These are phyloP conservation scores for Opisthocomus hoazin DNA, from an alignment of 2,113 vertebrate genomes.

Conservation along the genomic window DNA sequence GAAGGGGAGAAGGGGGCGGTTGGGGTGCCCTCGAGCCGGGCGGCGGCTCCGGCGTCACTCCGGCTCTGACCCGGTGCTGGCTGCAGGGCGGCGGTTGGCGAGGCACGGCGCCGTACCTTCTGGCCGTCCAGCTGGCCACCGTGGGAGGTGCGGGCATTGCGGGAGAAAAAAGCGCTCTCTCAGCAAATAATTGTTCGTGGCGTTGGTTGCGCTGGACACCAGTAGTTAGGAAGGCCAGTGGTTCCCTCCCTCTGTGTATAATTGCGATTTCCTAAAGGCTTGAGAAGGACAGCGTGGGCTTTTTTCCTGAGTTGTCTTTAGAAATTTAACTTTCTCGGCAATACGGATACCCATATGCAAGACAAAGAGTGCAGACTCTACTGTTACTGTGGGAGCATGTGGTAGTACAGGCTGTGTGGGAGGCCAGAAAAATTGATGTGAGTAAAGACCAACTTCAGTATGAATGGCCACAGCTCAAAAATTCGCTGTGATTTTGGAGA, in stretches of 20 bases:
- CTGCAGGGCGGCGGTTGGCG: fast-evolving
- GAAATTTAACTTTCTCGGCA: background rate
- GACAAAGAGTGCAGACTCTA: background rate
- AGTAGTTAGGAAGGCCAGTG: background rate
- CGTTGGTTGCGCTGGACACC: background rate
- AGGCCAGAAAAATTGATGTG: background rate
- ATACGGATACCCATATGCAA: background rate
- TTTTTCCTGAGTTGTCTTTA: background rate
- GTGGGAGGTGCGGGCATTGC: background rate
- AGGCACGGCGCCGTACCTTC: fast-evolving
- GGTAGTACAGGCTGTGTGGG: background rate
- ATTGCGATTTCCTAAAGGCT: background rate
- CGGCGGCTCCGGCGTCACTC: fast-evolving
- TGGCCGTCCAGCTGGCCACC: background rate
- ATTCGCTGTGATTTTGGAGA: background rate
- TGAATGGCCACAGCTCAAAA: background rate
- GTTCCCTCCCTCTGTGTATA: background rate
- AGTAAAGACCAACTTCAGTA: background rate
- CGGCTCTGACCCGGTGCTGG: fast-evolving
- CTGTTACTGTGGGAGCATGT: background rate
- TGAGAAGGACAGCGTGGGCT: background rate
- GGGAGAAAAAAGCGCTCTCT: background rate
- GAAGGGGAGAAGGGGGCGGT: background rate
- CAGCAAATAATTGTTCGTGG: background rate
- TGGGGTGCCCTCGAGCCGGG: background rate